phyloP scores from a whole-genome alignment of 2,888 invertebrate species.

The Furcula furcula region DNA sequence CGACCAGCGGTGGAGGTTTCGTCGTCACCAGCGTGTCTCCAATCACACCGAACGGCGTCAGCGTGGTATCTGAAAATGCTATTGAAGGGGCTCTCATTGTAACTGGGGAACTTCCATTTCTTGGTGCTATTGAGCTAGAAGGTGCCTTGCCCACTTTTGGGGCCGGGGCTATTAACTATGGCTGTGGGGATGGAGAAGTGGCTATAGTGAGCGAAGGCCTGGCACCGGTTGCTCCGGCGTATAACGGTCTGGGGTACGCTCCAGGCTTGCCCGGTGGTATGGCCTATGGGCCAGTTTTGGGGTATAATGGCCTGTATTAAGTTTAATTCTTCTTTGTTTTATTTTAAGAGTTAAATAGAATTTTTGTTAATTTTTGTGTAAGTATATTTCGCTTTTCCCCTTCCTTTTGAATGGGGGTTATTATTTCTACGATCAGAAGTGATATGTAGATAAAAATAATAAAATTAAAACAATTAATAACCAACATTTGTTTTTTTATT shows the following conservation, averaged over 20 bases:
- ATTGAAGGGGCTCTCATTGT: slow-evolving; percentile 32
- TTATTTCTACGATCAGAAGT: too few relatives aligned
- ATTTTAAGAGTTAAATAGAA: too few relatives aligned
- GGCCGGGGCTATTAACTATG: slow-evolving; percentile 40
- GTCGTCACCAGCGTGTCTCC: slow-evolving; percentile 36
- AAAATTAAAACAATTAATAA: too few relatives aligned
- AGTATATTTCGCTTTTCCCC: too few relatives aligned
- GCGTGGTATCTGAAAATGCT: slow-evolving; percentile 33
- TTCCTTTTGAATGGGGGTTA: too few relatives aligned
- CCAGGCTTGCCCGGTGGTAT: slow-evolving; percentile 3
- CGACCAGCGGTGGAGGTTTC: slow-evolving; percentile 30
- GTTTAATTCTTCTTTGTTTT: too few relatives aligned
- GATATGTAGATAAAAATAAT: too few relatives aligned
- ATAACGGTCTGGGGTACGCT: slow-evolving; percentile 4
- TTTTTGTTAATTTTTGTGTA: too few relatives aligned
- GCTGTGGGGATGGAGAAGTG: slow-evolving; percentile 43
- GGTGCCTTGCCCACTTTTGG: slow-evolving; percentile 38
- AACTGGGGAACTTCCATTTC: slow-evolving; percentile 33
- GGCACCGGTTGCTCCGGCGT: slow-evolving; percentile 8
- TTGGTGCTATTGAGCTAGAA: slow-evolving; percentile 32
- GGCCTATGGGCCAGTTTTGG: slow-evolving; percentile 4
- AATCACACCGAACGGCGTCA: slow-evolving; percentile 40
- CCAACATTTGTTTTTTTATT: too few relatives aligned
- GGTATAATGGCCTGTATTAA: too few relatives aligned
- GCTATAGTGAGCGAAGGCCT: slow-evolving; percentile 36